These are phyloP conservation scores for Metopolophium dirhodum DNA, from an alignment of 1,140 invertebrate species.

Conservation along the genomic window DNA sequence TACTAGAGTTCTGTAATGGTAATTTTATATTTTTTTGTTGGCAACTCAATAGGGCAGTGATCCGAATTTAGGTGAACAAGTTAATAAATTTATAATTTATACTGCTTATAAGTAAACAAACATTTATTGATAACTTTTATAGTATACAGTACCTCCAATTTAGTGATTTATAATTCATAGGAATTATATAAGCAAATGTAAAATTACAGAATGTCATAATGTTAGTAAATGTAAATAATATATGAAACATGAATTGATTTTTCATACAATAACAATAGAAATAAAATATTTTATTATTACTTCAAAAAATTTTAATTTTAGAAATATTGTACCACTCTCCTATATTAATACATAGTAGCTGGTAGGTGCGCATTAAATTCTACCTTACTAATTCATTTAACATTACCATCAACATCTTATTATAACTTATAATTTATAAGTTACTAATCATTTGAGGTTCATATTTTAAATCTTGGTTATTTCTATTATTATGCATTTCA, in stretches of 20 bases:
- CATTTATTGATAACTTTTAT: neutral
- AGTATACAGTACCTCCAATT: neutral
- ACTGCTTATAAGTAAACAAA: neutral
- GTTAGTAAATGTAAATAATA: neutral
- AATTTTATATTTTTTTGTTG: conserved; percentile 15
- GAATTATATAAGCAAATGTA: neutral
- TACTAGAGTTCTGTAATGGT: conserved; percentile 2
- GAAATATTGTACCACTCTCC: neutral
- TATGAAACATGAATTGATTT: neutral
- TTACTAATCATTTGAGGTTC: neutral
- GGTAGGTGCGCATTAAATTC: neutral
- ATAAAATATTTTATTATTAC: neutral
- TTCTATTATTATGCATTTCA: neutral
- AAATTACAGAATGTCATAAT: neutral
- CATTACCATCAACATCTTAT: neutral
- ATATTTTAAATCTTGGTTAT: neutral
- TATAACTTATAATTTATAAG: no score
- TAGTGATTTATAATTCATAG: neutral
- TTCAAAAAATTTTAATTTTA: neutral
- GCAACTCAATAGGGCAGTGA: conserved; percentile 16
- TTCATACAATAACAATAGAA: neutral
- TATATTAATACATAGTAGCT: neutral
- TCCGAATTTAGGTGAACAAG: conserved; percentile 23
- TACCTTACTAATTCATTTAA: neutral
- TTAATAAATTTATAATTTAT: conserved; percentile 10